These are phyloP conservation scores for Drosophila mayaguana DNA, from an alignment of 2,888 invertebrate genomes.

Conservation along the genomic window DNA sequence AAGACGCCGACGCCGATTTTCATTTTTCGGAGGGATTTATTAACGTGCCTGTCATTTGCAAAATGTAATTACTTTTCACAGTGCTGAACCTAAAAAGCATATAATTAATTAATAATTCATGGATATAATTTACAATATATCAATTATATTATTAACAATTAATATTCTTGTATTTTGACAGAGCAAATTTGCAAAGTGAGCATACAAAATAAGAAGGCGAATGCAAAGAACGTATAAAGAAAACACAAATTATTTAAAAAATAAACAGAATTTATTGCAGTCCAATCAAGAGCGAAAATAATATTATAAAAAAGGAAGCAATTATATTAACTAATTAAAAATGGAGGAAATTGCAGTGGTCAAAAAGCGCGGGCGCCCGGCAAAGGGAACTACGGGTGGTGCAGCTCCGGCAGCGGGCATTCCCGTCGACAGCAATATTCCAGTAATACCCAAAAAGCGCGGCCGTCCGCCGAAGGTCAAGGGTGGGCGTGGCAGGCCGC, in stretches of 20 bases:
- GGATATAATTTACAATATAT: background rate
- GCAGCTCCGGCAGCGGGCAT: constrained; percentile 25
- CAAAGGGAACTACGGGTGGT: constrained; percentile 33
- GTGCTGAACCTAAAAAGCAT: background rate
- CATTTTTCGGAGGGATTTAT: constrained; percentile 39
- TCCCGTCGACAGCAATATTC: constrained; percentile 30
- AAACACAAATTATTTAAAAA: background rate
- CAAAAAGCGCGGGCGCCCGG: constrained; percentile 64
- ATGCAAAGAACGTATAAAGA: constrained; percentile 13
- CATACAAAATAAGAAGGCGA: constrained; percentile 31
- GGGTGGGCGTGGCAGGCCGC: constrained; percentile 64
- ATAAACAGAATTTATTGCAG: background rate
- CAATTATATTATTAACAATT: background rate
- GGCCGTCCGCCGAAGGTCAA: constrained; percentile 72
- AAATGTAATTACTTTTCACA: constrained; percentile 26
- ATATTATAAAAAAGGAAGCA: background rate
- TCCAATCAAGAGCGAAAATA: constrained; percentile 6
- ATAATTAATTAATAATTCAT: background rate
- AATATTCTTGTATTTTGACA: constrained; percentile 19
- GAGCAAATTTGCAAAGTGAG: constrained; percentile 10
- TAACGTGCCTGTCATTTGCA: constrained; percentile 18
- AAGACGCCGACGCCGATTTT: constrained; percentile 50
- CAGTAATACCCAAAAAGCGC: constrained; percentile 73
- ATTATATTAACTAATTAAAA: background rate
- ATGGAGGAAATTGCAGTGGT: constrained; percentile 55